Percentiles rank a stretch among this genome's conserved stretches.
These are phyloP conservation scores for Propithecus coquereli DNA, from an alignment of 2,113 vertebrate genomes.

Conservation along the genomic window DNA sequence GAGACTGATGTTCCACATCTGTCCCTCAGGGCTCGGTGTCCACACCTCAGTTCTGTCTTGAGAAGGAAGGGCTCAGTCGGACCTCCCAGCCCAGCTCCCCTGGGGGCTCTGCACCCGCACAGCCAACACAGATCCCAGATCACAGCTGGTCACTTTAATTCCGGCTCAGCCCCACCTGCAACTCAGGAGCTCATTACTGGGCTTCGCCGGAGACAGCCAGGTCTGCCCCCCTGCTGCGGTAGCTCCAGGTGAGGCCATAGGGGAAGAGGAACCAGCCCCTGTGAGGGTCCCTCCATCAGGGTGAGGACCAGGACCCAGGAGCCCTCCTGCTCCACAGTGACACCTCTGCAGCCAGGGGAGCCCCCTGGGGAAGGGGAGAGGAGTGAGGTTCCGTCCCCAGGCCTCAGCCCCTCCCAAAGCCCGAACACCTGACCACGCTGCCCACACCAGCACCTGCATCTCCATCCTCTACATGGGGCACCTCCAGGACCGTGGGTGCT, in stretches of 20 bases:
- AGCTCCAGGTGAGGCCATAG: neutral
- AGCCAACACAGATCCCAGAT: neutral
- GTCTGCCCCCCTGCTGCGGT: neutral
- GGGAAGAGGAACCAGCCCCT: neutral
- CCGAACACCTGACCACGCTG: neutral
- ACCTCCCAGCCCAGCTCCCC: neutral
- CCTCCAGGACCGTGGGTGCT: too few relatives aligned
- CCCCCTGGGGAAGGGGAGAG: neutral
- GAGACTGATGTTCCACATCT: too few relatives aligned
- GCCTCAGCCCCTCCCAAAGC: neutral
- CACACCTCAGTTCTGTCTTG: neutral
- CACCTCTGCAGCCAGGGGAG: neutral
- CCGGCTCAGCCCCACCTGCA: too few relatives aligned
- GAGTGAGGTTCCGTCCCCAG: too few relatives aligned
- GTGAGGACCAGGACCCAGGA: conserved; percentile 32
- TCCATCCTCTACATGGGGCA: too few relatives aligned
- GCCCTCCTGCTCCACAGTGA: neutral
- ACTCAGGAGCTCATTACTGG: accelerated
- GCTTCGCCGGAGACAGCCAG: too few relatives aligned
- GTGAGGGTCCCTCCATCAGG: neutral
- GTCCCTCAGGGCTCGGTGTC: too few relatives aligned
- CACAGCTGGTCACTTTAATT: neutral
- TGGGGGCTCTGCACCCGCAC: neutral
- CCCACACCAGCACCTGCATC: too few relatives aligned
- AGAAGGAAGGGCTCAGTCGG: accelerated